A percentile compares a stretch with the other conserved stretches of the same genome.
Conservation (phyloP, 23 tunicate species). For the Phallusia fumigata region DNA sequence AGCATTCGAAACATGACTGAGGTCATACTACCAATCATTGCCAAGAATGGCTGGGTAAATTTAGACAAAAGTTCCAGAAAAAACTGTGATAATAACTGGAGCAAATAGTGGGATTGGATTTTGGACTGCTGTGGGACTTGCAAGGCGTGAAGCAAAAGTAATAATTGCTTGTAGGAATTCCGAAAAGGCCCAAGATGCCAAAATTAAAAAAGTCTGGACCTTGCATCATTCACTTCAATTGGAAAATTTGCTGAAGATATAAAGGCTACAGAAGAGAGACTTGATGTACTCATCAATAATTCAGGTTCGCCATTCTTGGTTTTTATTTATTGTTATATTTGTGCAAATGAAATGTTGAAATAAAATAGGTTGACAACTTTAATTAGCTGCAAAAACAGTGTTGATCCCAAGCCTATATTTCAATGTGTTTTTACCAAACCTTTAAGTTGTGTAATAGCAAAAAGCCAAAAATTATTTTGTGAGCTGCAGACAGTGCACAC, state of each 20-base stretch:
- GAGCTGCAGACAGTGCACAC: too few species aligned
- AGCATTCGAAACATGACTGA: neutral
- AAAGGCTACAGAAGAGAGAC: slow-evolving; percentile 31
- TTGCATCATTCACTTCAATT: slow-evolving; percentile 49
- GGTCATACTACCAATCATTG: too few species aligned
- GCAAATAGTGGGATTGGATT: slow-evolving; percentile 37
- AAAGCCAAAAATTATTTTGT: too few species aligned
- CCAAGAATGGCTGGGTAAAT: slow-evolving; percentile 4
- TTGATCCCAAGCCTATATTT: too few species aligned
- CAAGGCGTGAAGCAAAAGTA: slow-evolving; percentile 25
- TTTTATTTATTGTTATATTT: neutral
- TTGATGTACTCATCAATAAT: slow-evolving; percentile 58
- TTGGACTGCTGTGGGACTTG: slow-evolving; percentile 26
- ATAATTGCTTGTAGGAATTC: slow-evolving; percentile 33
- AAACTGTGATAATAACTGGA: slow-evolving; percentile 35
- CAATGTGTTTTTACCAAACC: too few species aligned
- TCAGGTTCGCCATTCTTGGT: slow-evolving; percentile 23
- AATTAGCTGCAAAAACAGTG: too few species aligned
- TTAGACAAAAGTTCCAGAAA: slow-evolving; percentile 9
- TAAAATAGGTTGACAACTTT: neutral
- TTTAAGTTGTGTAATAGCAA: too few species aligned
- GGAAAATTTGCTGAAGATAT: slow-evolving; percentile 50
- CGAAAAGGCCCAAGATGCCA: slow-evolving; percentile 30
- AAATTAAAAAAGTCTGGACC: slow-evolving; percentile 31
- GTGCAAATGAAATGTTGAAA: too few species aligned